phyloP scores from a whole-genome alignment of 2,888 invertebrate species.

The Galerucella calmariensis region DNA sequence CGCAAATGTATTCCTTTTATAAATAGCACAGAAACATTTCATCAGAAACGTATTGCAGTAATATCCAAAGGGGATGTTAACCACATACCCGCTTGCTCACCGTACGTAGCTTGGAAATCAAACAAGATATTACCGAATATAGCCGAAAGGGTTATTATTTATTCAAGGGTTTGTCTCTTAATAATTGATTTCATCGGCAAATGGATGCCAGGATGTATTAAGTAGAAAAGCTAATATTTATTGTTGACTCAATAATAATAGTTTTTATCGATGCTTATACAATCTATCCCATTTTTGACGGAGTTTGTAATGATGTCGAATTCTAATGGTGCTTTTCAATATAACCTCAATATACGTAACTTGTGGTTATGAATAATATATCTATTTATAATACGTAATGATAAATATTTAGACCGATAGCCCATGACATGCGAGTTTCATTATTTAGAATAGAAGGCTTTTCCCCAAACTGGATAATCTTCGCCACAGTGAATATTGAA shows the following conservation, averaged over 20 bases:
- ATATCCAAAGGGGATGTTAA: slow-evolving; percentile 23
- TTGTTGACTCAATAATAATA: background rate
- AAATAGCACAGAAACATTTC: slow-evolving; percentile 16
- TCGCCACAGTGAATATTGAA: too few relatives aligned
- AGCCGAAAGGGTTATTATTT: slow-evolving; percentile 31
- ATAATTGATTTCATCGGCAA: slow-evolving; percentile 27
- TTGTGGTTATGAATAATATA: too few relatives aligned
- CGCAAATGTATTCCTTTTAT: background rate
- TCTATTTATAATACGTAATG: too few relatives aligned
- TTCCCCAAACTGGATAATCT: too few relatives aligned
- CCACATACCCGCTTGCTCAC: slow-evolving; percentile 12
- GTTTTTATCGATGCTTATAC: background rate
- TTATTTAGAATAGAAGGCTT: too few relatives aligned
- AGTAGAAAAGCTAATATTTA: background rate
- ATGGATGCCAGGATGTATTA: slow-evolving; percentile 6
- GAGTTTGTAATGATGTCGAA: too few relatives aligned
- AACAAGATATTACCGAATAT: slow-evolving; percentile 20
- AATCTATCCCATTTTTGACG: too few relatives aligned
- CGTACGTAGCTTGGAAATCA: slow-evolving; percentile 22
- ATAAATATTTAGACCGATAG: too few relatives aligned
- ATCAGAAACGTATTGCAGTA: slow-evolving; percentile 3
- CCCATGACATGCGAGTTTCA: too few relatives aligned
- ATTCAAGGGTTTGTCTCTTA: slow-evolving; percentile 28
- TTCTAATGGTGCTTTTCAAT: too few relatives aligned
- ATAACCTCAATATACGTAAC: too few relatives aligned